Evolutionary conservation across 2,113 vertebrate species (phyloP).

Genomic region (Todiramphus saurophagus): DNA sequence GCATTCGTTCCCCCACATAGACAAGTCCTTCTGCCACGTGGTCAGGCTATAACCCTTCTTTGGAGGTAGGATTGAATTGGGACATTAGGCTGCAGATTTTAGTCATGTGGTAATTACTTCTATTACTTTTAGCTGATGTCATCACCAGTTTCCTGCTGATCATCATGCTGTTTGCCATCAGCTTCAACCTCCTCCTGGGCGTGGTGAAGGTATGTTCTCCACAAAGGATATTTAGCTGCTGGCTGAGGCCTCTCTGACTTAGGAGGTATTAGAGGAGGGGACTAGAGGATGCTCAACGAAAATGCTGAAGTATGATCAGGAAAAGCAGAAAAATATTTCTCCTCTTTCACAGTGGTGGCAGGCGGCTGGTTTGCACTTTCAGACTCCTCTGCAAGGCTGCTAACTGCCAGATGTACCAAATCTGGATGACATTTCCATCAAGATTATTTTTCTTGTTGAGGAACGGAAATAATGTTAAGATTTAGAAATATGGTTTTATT

Average conservation of each 20-base stretch:
- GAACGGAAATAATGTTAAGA: neutral
- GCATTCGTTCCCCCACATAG: too few species aligned
- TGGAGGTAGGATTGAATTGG: neutral
- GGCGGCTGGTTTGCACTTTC: neutral
- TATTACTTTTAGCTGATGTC: slow-evolving; percentile 64
- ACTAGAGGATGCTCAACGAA: neutral
- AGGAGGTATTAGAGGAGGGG: neutral
- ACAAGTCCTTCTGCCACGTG: neutral
- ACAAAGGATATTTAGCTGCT: too few species aligned
- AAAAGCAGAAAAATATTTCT: neutral
- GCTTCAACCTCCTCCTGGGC: slow-evolving; percentile 72
- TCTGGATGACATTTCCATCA: neutral
- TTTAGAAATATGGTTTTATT: neutral
- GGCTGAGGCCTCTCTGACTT: neutral
- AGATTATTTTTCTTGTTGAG: neutral
- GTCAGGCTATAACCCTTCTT: neutral
- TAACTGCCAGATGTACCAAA: neutral
- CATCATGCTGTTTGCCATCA: slow-evolving; percentile 73
- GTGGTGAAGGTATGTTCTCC: slow-evolving; percentile 73
- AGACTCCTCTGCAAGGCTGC: neutral
- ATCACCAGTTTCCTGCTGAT: slow-evolving; percentile 78
- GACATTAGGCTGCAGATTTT: neutral
- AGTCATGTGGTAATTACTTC: neutral
- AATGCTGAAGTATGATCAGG: neutral
- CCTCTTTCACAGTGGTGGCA: neutral